phyloP scores from a whole-genome alignment of 2,797 vertebrate genomes.

The Varecia variegata region DNA sequence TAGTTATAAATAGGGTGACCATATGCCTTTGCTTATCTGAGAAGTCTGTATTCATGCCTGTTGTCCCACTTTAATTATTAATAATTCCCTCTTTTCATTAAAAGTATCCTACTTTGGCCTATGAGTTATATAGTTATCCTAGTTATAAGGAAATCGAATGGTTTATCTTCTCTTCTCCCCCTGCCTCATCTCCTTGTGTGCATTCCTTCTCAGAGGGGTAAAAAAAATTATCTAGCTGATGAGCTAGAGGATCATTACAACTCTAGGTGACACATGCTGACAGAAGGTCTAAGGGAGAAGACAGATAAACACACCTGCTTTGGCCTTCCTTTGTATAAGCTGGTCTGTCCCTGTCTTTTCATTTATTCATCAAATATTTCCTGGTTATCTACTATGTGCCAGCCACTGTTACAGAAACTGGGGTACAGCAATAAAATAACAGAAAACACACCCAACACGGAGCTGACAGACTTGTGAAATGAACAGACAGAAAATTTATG shows the following conservation, averaged over 20 bases:
- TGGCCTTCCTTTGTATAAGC: not conserved
- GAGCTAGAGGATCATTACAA: not conserved
- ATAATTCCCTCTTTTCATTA: not conserved
- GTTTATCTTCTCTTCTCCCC: not conserved
- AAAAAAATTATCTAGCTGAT: not conserved
- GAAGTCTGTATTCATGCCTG: not conserved
- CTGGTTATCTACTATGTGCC: not conserved
- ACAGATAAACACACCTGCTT: not conserved
- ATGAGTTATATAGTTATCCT: not conserved
- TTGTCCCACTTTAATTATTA: conserved; percentile 24
- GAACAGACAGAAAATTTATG: not conserved
- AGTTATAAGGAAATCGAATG: not conserved
- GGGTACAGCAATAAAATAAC: not conserved
- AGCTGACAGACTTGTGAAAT: not conserved
- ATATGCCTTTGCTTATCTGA: conserved; percentile 8
- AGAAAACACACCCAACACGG: not conserved
- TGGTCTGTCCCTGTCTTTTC: not conserved
- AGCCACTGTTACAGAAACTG: not conserved
- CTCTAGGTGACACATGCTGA: not conserved
- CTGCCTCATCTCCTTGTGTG: not conserved
- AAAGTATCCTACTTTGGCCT: not conserved
- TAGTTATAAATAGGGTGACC: not conserved
- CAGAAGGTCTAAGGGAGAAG: not conserved
- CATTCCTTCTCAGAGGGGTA: not conserved
- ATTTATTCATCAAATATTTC: not conserved